phyloP scores from a whole-genome alignment of 2,113 vertebrate genomes.

The Seriola quinqueradiata region DNA sequence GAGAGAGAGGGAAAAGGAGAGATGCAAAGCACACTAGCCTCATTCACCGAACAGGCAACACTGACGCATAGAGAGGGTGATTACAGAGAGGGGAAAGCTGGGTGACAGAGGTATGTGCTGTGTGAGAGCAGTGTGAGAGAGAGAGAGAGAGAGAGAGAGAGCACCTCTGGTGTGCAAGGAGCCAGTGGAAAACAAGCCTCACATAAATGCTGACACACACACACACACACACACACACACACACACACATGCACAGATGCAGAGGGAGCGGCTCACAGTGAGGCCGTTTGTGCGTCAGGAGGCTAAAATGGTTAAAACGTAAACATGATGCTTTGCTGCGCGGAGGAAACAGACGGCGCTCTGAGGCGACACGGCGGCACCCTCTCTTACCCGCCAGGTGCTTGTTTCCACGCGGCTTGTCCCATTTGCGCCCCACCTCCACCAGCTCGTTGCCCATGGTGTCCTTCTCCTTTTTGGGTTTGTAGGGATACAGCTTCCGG shows the following conservation, averaged over 20 bases:
- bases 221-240: slow-evolving; percentile 63
- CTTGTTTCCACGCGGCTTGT: slow-evolving; percentile 74
- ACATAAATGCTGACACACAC: slow-evolving; percentile 71
- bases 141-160: slow-evolving; percentile 68
- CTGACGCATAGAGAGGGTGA: slow-evolving; percentile 82
- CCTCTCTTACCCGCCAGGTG: slow-evolving; percentile 77
- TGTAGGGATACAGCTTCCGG: slow-evolving; percentile 72
- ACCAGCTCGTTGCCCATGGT: slow-evolving; percentile 79
- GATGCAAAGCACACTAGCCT: slow-evolving; percentile 80
- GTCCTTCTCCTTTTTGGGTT: slow-evolving; percentile 75
- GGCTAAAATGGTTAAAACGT: slow-evolving; percentile 61
- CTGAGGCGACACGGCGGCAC: slow-evolving; percentile 29
- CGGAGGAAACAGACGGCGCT: slow-evolving; percentile 57
- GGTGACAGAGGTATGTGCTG: slow-evolving; percentile 79
- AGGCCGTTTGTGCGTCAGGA: slow-evolving; percentile 68
- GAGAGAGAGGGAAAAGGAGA: slow-evolving; percentile 52
- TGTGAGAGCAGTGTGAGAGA: slow-evolving; percentile 60
- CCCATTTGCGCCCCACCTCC: slow-evolving; percentile 77
- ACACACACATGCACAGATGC: slow-evolving; percentile 53
- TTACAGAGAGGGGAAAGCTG: slow-evolving; percentile 78
- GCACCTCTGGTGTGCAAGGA: slow-evolving; percentile 82
- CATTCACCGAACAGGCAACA: slow-evolving; percentile 83
- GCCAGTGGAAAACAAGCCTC: slow-evolving; percentile 82
- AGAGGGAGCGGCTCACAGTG: slow-evolving; percentile 69
- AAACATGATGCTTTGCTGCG: slow-evolving; percentile 71